Evolutionary conservation across 2,797 vertebrate species (phyloP).

Genomic region (Tenualosa ilisha): DNA sequence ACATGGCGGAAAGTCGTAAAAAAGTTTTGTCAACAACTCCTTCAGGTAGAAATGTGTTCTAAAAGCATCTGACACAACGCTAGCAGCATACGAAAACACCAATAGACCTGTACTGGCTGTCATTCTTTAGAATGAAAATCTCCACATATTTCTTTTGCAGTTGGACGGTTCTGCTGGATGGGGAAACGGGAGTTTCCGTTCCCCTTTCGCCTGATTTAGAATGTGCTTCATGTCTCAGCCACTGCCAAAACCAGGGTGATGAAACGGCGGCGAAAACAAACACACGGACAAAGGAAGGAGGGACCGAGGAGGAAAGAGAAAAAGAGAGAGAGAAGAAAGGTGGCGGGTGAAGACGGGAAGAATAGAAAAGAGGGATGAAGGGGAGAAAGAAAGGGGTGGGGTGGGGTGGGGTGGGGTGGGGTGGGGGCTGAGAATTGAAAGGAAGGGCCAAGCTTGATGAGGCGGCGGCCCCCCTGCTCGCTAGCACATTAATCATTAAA

Average conservation of each 20-base stretch:
- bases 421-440: conserved; percentile 47
- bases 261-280: conserved; percentile 56
- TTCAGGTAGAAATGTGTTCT: not conserved
- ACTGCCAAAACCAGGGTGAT: conserved; percentile 43
- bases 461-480: conserved; percentile 58
- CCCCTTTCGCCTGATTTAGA: not conserved
- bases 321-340: not conserved
- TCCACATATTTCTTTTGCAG: not conserved
- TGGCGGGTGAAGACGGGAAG: not conserved
- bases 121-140: not conserved
- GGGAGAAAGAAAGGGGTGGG: conserved; percentile 41
- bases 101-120: not conserved
- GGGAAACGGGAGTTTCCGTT: not conserved
- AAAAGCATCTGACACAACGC: not conserved
- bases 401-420: not conserved
- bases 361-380: conserved; percentile 35
- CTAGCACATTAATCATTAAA: conserved; percentile 73
- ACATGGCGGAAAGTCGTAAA: conserved; percentile 49
- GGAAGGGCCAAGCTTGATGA: conserved; percentile 62
- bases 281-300: conserved; percentile 37
- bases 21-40: not conserved
- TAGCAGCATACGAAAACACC: not conserved
- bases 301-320: conserved; percentile 30
- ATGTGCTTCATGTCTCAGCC: not conserved
- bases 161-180: not conserved